phyloP scores from a whole-genome alignment of 2,888 invertebrate species.

The Drosophila nigricruria region DNA sequence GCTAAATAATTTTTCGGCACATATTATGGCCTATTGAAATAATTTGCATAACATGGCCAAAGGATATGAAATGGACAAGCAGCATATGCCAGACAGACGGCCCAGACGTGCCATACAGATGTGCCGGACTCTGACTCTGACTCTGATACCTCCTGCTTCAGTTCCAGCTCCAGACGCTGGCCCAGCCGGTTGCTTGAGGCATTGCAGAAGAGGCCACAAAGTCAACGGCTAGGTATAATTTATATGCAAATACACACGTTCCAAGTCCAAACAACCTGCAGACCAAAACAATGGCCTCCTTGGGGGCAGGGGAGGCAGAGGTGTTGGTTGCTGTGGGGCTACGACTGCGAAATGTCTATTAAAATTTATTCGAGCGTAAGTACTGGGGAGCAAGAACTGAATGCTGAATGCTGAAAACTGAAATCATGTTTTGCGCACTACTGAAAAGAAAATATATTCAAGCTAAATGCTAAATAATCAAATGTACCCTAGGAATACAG shows the following conservation, averaged over 20 bases:
- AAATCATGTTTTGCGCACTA: constrained; percentile 74
- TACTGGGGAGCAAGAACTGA: constrained; percentile 59
- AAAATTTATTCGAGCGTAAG: constrained; percentile 79
- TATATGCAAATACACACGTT: constrained; percentile 80
- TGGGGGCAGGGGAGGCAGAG: background rate
- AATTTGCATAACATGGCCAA: constrained; percentile 76
- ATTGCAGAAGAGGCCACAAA: constrained; percentile 75
- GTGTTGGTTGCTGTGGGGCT: background rate
- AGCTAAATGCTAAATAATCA: constrained; percentile 76
- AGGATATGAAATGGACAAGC: constrained; percentile 74
- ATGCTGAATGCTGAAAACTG: constrained; percentile 49
- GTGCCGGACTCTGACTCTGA: constrained; percentile 26
- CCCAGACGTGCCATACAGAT: constrained; percentile 42
- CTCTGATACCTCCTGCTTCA: background rate
- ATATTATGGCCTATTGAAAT: constrained; percentile 78
- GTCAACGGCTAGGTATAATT: constrained; percentile 78
- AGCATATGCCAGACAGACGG: constrained; percentile 64
- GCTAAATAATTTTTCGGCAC: constrained; percentile 74
- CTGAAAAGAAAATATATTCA: constrained; percentile 73
- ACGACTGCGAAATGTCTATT: constrained; percentile 73
- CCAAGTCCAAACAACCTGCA: constrained; percentile 62
- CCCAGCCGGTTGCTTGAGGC: constrained; percentile 66
- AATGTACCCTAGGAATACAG: constrained; percentile 61
- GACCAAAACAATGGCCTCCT: constrained; percentile 55
- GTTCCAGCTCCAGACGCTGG: constrained; percentile 38